Base-by-base conservation (phyloP, 2,797 vertebrate species). In the Pelobates cultripes region DNA sequence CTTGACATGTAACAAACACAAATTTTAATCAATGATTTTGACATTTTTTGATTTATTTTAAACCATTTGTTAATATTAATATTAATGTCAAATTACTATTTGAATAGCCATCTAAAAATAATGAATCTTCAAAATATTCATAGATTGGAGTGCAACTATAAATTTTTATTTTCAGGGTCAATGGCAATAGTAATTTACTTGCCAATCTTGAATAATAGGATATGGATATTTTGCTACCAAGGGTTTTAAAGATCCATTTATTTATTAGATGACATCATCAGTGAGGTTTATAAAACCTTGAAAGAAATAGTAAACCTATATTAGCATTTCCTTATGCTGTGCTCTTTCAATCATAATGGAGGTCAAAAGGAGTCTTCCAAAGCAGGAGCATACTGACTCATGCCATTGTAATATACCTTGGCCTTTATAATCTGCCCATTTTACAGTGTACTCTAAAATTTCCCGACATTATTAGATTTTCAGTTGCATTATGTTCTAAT, bases 341-440 rank as follows among this genome's bases (percentile, higher is more conserved):
- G 47, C 5, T 51, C 5, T 51, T 51, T 51, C 10, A 28, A 28
- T 28, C 28, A 28, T 28, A 28, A 28, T 28, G 28, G 47, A 51
- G 47, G 47, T 51, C 10, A 51, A 51, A 6, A 5, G 5, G 47
- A 51, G 10, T 10, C 47, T 51, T 51, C 47, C 47, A 51, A 51
- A 6, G 10, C 5, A 51, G 47, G 10, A 51, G 47, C 47, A 51
- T 51, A 15, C 10, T 57, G 55, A 57, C 55, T 14, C 0, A 57
- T 43, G 42, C 3, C 71, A 60, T 68, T 68, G 61, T 41, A 73
- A 43, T 41, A 74, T 41, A 42, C 42, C 40, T 44, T 73, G 70
- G 67, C 41, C 78, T 73, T 15, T 68, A n/a, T 57, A 79, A 57
- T 64, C 61, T 73, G 28, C 53, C 17, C 70, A 80, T 68, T 80